phyloP scores from a whole-genome alignment of 2,797 vertebrate species.

The Morelia viridis region DNA sequence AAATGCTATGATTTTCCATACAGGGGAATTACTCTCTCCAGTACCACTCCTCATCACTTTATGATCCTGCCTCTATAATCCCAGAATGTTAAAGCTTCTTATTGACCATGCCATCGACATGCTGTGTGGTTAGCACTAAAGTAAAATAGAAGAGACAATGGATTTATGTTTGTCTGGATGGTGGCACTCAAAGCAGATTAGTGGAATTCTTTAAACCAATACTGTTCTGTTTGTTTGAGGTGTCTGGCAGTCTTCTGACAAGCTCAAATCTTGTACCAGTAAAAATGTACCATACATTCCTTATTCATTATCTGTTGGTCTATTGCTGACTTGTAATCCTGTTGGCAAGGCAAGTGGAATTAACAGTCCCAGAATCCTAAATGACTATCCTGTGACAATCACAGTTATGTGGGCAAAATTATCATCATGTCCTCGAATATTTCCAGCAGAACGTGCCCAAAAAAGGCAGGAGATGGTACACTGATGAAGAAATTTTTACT shows the following conservation, averaged over 20 bases:
- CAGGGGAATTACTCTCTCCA: conserved; percentile 53
- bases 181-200: conserved; percentile 47
- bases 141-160: conserved; percentile 55
- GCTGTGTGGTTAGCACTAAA: conserved; percentile 39
- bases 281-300: conserved; percentile 1
- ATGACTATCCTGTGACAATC: not conserved
- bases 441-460: not conserved
- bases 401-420: not conserved
- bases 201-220: conserved; percentile 30
- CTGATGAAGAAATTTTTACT: not conserved
- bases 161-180: conserved; percentile 55
- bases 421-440: not conserved
- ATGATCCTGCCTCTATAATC: conserved; percentile 57
- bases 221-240: conserved; percentile 31
- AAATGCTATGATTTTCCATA: conserved; percentile 66
- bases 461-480: not conserved
- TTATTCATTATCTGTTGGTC: conserved; percentile 45
- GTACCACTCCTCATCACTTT: conserved; percentile 49
- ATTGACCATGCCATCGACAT: conserved; percentile 62
- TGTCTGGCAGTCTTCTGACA: conserved; percentile 43
- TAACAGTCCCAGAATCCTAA: not conserved
- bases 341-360: not conserved
- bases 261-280: conserved; percentile 31
- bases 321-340: not conserved
- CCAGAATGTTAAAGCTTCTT: conserved; percentile 62